phyloP scores from a whole-genome alignment of 2,113 vertebrate genomes.

The Crypturellus undulatus region DNA sequence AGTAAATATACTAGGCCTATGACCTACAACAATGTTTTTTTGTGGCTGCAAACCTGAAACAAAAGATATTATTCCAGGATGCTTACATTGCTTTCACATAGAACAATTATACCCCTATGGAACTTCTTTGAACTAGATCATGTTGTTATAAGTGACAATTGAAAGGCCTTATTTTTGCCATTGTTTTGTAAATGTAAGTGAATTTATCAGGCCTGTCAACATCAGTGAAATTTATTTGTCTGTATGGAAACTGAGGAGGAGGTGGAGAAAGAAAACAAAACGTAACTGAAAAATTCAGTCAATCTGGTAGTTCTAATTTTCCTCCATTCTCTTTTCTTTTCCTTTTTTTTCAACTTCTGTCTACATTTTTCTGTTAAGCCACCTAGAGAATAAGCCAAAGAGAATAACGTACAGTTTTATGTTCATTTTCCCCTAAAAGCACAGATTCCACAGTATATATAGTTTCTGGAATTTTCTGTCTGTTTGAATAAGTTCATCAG shows the following conservation, averaged over 20 bases:
- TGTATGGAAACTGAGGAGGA: background rate
- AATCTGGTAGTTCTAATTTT: background rate
- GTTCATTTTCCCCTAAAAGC: accelerated
- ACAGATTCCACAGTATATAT: background rate
- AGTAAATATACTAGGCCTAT: background rate
- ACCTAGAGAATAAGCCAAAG: accelerated
- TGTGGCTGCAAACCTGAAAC: background rate
- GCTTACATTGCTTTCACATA: background rate
- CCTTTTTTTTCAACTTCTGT: background rate
- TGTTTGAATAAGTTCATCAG: background rate
- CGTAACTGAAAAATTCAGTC: background rate
- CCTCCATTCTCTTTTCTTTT: background rate
- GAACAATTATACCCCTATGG: background rate
- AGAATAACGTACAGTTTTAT: background rate
- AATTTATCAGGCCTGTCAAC: background rate
- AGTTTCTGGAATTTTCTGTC: background rate
- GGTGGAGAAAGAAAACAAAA: background rate
- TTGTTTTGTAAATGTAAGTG: background rate
- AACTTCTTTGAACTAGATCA: background rate
- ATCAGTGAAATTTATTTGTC: background rate
- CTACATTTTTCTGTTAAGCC: background rate
- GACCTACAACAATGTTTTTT: background rate
- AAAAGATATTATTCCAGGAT: background rate
- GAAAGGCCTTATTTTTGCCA: background rate
- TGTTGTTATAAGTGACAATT: background rate